Percentiles rank a stretch among this genome's conserved stretches.
Conservation (phyloP, 1,140 invertebrate genomes). For the Lepidurus packardi region DNA sequence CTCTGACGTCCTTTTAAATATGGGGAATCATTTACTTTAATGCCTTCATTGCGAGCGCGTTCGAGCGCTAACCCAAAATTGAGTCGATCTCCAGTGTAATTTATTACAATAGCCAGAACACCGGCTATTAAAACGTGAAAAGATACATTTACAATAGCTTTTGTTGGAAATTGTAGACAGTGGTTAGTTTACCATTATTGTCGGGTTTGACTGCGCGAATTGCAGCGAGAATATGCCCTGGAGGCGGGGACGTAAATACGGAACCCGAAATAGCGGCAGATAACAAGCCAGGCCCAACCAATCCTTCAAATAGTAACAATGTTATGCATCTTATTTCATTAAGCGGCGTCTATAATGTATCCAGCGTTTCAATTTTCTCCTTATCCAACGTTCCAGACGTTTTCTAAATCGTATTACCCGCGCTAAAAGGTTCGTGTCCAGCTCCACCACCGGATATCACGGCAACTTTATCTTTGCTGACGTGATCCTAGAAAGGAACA, state of each 20-base stretch:
- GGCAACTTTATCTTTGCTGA: slow-evolving; percentile 54
- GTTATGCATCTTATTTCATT: slow-evolving; percentile 17
- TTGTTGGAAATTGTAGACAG: neutral
- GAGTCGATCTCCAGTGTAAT: slow-evolving; percentile 81
- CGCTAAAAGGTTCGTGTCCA: slow-evolving; percentile 76
- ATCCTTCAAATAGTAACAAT: slow-evolving; percentile 52
- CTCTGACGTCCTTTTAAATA: neutral
- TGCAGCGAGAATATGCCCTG: slow-evolving; percentile 59
- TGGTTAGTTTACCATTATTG: slow-evolving; percentile 48
- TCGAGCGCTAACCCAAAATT: slow-evolving; percentile 80
- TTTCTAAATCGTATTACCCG: slow-evolving; percentile 49
- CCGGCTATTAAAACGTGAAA: slow-evolving; percentile 52
- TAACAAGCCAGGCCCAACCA: slow-evolving; percentile 70
- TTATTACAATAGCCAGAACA: slow-evolving; percentile 66
- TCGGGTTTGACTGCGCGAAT: slow-evolving; percentile 54
- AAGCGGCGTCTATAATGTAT: neutral
- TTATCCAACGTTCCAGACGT: neutral
- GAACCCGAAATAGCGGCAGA: slow-evolving; percentile 66
- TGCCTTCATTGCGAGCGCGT: slow-evolving; percentile 56
- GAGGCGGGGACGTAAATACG: slow-evolving; percentile 73
- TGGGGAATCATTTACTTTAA: slow-evolving; percentile 51
- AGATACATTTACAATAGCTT: neutral
- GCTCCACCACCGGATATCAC: slow-evolving; percentile 75
- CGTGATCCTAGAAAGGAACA: slow-evolving; percentile 47
- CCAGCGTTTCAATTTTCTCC: slow-evolving; percentile 32